Evolutionary conservation across 2,888 invertebrate genomes (phyloP).

Genomic region (Reticulitermes lucifugus): DNA sequence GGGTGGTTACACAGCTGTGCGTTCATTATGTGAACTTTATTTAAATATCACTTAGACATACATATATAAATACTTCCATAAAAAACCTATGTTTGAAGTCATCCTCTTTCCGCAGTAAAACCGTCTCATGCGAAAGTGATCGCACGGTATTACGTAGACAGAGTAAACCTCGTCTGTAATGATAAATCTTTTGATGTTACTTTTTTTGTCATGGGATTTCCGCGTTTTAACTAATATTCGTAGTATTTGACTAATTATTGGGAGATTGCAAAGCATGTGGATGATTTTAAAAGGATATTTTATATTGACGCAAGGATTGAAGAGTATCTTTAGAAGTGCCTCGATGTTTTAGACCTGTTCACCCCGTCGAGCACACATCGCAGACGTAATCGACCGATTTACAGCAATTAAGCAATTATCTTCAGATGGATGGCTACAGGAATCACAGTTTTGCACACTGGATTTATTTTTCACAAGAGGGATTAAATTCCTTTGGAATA

Average conservation of each 20-base stretch:
- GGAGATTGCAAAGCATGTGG: background rate
- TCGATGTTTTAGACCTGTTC: background rate
- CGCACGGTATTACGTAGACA: no score
- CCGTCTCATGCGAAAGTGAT: no score
- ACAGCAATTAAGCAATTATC: conserved; percentile 21
- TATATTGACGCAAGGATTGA: background rate
- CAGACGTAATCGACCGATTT: background rate
- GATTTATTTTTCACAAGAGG: background rate
- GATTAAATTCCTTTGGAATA: background rate
- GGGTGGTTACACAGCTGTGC: no score
- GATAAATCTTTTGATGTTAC: background rate
- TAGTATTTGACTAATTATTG: background rate
- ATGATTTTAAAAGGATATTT: background rate
- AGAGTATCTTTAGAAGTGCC: conserved; percentile 1
- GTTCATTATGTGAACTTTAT: no score
- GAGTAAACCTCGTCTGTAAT: background rate
- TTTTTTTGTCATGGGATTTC: background rate
- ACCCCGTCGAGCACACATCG: background rate
- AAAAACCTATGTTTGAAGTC: no score
- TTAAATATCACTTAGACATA: no score
- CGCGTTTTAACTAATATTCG: background rate
- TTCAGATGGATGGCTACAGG: conserved; percentile 1
- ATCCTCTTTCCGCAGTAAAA: no score
- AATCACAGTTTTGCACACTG: conserved; percentile 6
- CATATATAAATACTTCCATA: no score